A percentile compares a stretch with the other conserved stretches of the same genome.
Evolutionary conservation across 2,113 vertebrate genomes (phyloP).

Genomic region (Pithys albifrons): DNA sequence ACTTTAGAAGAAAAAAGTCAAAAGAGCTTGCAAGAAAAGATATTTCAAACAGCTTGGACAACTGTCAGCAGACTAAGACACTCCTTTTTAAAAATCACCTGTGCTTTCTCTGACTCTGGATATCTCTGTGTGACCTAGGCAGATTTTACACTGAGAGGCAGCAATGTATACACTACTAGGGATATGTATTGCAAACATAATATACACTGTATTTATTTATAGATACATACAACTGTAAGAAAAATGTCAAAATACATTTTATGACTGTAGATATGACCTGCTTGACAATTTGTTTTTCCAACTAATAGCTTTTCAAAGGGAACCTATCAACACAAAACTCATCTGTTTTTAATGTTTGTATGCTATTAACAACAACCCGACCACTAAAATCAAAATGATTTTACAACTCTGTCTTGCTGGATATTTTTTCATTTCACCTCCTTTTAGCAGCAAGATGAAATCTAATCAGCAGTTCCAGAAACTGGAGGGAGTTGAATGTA

Average conservation of each 20-base stretch:
- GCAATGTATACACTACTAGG: neutral
- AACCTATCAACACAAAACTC: constrained; percentile 36
- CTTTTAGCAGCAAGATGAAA: constrained; percentile 6
- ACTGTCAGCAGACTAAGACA: constrained; percentile 5
- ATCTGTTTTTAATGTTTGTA: neutral
- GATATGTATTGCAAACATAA: neutral
- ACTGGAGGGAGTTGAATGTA: neutral
- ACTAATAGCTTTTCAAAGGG: constrained; percentile 35
- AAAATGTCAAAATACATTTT: constrained; percentile 35
- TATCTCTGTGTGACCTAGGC: neutral
- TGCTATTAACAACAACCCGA: neutral
- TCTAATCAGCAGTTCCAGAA: constrained; percentile 6
- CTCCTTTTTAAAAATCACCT: constrained; percentile 49
- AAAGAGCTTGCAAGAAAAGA: constrained; percentile 53
- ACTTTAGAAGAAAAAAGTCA: constrained; percentile 22
- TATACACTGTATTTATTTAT: neutral
- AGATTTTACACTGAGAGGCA: neutral
- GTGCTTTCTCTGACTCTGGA: neutral
- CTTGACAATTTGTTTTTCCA: constrained; percentile 37
- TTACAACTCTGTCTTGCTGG: neutral
- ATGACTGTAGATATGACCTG: constrained; percentile 7
- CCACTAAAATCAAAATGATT: constrained; percentile 9
- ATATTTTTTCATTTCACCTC: neutral
- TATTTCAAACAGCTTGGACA: constrained; percentile 49
- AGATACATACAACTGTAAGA: neutral